Conservation (phyloP, 2,888 invertebrate species). For the Drosophila pseudotalamancana region DNA sequence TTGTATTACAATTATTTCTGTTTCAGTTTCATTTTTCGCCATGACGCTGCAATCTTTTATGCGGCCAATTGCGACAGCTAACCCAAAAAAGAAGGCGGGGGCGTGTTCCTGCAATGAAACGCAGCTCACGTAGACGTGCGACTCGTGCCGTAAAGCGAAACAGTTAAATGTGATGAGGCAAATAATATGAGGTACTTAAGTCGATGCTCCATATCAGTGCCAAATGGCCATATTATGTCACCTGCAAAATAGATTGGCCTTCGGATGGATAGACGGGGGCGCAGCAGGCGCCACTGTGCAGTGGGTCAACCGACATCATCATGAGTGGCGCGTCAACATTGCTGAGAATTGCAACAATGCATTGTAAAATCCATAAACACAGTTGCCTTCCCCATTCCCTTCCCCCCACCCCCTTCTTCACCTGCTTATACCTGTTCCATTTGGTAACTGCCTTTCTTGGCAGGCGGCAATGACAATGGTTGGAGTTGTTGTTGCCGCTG, state of each 20-base stretch:
- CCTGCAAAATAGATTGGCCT: slow-evolving; percentile 23
- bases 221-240: slow-evolving; percentile 46
- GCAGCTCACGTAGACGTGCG: slow-evolving; percentile 52
- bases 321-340: slow-evolving; percentile 1
- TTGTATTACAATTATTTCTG: slow-evolving; percentile 29
- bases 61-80: slow-evolving; percentile 30
- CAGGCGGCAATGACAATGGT: slow-evolving; percentile 61
- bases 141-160: slow-evolving; percentile 42
- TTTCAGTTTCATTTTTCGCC: slow-evolving; percentile 4
- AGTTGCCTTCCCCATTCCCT: no score
- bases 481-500: slow-evolving; percentile 11
- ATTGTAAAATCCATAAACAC: slow-evolving; percentile 38
- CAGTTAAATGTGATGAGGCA: not conserved
- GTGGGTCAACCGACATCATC: slow-evolving; percentile 21
- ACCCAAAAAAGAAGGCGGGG: slow-evolving; percentile 5
- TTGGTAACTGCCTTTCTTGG: slow-evolving; percentile 16
- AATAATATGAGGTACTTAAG: slow-evolving; percentile 26
- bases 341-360: slow-evolving; percentile 38
- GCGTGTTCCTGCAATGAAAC: slow-evolving; percentile 34
- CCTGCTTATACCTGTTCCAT: slow-evolving; percentile 15
- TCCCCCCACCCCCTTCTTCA: slow-evolving; percentile 9
- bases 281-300: slow-evolving; percentile 20
- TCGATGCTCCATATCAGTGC: slow-evolving; percentile 37
- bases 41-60: slow-evolving; percentile 41
- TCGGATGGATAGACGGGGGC: slow-evolving; percentile 4